Conservation (phyloP, 1,140 invertebrate species). For the Saccostrea cuccullata region DNA sequence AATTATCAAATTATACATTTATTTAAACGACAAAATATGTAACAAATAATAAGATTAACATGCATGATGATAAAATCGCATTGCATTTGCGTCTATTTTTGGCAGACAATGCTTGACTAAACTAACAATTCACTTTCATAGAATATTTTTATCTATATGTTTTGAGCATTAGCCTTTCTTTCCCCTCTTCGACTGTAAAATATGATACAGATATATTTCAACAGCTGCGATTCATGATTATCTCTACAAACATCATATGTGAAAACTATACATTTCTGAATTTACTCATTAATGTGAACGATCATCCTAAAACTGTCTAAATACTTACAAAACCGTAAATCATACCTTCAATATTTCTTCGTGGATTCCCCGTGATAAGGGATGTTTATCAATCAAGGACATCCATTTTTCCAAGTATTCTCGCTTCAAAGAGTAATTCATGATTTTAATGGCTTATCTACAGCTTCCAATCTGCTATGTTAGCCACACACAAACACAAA, state of each 20-base stretch:
- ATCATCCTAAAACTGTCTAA: not conserved
- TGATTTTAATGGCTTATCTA: constrained; percentile 16
- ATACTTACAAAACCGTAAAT: not conserved
- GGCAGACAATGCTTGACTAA: not conserved
- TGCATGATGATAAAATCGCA: too few relatives aligned
- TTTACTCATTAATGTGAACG: not conserved
- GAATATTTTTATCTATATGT: not conserved
- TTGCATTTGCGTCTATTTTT: not conserved
- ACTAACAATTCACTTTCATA: not conserved
- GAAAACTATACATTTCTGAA: not conserved
- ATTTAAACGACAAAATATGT: not conserved
- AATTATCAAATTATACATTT: not conserved
- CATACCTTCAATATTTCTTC: constrained; percentile 30
- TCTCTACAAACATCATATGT: constrained; percentile 8
- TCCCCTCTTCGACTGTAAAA: not conserved
- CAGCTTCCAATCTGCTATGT: not conserved
- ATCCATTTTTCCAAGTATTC: constrained; percentile 53
- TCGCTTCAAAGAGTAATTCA: constrained; percentile 44
- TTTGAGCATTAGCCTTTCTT: not conserved
- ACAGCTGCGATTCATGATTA: constrained; percentile 2
- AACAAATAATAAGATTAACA: too few relatives aligned
- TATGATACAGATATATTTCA: not conserved
- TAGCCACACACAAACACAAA: constrained; percentile 6
- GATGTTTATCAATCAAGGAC: constrained; percentile 35
- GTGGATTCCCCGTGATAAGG: not conserved